phyloP scores from a whole-genome alignment of 2,888 invertebrate genomes.

The Acholoe squamosa region DNA sequence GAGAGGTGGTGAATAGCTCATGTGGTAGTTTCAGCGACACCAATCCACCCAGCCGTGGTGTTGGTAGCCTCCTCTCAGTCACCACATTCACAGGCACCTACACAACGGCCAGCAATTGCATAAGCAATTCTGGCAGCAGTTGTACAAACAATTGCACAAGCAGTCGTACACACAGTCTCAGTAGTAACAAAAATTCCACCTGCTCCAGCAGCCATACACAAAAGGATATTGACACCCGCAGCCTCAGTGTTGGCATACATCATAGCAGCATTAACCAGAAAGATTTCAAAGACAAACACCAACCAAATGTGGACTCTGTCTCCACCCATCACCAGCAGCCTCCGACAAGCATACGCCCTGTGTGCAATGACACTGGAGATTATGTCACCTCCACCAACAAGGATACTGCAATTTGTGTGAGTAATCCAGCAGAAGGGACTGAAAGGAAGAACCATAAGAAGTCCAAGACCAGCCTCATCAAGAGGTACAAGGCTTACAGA shows the following conservation, averaged over 20 bases:
- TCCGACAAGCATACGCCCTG: no score
- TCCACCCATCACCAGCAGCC: no score
- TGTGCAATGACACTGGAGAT: no score
- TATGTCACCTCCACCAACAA: background rate
- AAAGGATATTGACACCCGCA: background rate
- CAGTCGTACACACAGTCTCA: background rate
- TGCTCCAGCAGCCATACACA: no score
- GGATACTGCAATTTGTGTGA: background rate
- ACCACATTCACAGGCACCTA: background rate
- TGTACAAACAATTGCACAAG: background rate
- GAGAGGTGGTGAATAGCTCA: background rate
- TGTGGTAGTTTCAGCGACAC: background rate
- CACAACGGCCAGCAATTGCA: background rate
- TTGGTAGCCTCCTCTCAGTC: background rate
- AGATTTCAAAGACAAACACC: background rate
- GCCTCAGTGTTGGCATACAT: background rate
- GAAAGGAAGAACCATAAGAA: conserved; percentile 6
- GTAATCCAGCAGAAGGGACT: background rate
- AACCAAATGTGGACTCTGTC: background rate
- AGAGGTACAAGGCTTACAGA: conserved; percentile 35
- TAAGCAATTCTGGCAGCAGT: background rate
- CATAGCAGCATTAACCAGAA: background rate
- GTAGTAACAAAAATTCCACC: no score
- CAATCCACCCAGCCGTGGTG: background rate
- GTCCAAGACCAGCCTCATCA: conserved; percentile 15